Evolutionary conservation across 2,888 invertebrate genomes (phyloP), one percentile per base, ranked within the genome.

Genomic region (Arge pagana): DNA sequence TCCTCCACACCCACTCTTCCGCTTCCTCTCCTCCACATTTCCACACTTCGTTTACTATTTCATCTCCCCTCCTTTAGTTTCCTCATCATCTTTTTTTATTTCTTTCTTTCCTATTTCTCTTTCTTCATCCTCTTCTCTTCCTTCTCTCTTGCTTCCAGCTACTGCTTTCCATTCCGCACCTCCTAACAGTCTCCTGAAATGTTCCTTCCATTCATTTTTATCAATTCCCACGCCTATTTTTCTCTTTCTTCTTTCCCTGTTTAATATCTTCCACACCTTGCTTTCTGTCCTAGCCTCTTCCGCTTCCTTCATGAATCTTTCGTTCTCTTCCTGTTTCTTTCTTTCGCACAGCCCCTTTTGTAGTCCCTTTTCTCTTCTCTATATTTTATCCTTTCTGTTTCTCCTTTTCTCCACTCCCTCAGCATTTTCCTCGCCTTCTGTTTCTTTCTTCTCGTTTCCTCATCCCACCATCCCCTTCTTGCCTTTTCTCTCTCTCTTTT

Each of bases 181-280:
- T 4, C 53, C 42, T n/a, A 49, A 3, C 18, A 54, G 4, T 5
- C 21, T 10, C 43, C 41, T 53, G 8, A 50, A 50, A 4, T 53
- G 30, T 18, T 45, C 40, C 10, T 45, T 45, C 28, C 37, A 23
- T 26, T 23, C 15, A 3, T 26, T 13, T 16, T 8, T 8, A 3
- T 7, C 24, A 6, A 21, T 19, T 1, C n/a, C 28, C 10, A 21
- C 15, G 1, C 28, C 4, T 26, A 26, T 26, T 26, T 26, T 3
- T 3, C 2, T n/a, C 21, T n/a, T 24, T 40, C 24, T 1, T 26
- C 8, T 7, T 48, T 8, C 5, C 8, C 24, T 40, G 33, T 52
- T 48, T 10, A 50, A 45, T 4, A 33, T 30, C 24, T 40, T 40
- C 43, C 49, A 52, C 2, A 45, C 33, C 28, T 45, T 31, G 24